phyloP scores from a whole-genome alignment of 1,140 invertebrate species.

The Anoplolepis gracilipes region DNA sequence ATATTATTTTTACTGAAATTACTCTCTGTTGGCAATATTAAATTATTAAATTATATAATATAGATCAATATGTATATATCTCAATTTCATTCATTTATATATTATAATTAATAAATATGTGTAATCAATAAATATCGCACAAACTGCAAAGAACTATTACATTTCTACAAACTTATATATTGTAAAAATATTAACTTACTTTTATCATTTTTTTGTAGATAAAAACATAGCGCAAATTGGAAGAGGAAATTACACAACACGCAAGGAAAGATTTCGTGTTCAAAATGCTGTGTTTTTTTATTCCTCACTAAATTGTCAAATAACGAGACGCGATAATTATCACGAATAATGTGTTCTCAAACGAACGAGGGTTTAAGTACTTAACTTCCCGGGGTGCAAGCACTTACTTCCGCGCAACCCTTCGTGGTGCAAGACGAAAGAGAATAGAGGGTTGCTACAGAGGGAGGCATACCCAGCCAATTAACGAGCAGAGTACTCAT shows the following conservation, averaged over 20 bases:
- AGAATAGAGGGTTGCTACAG: constrained; percentile 30
- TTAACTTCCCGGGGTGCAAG: constrained; percentile 45
- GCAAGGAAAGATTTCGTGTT: not conserved
- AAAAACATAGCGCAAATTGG: not conserved
- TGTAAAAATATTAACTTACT: not conserved
- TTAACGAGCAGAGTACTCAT: constrained; percentile 40
- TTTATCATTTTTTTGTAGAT: not conserved
- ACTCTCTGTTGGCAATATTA: not conserved
- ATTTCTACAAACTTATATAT: not conserved
- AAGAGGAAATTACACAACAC: not conserved
- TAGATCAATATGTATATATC: not conserved
- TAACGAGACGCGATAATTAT: constrained; percentile 51
- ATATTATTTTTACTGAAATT: not conserved
- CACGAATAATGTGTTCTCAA: constrained; percentile 32
- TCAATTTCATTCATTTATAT: not conserved
- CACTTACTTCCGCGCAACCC: constrained; percentile 46
- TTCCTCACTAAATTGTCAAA: not conserved
- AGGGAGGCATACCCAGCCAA: constrained; percentile 32
- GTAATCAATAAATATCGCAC: too few species aligned
- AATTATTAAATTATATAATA: constrained; percentile 8
- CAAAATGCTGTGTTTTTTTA: not conserved
- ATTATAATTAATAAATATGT: not conserved
- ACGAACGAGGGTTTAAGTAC: constrained; percentile 36
- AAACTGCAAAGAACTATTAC: not conserved
- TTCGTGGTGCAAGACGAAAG: constrained; percentile 23